Evolutionary conservation across 2,888 invertebrate species (phyloP).

Genomic region (Tetrapedia diversipes): DNA sequence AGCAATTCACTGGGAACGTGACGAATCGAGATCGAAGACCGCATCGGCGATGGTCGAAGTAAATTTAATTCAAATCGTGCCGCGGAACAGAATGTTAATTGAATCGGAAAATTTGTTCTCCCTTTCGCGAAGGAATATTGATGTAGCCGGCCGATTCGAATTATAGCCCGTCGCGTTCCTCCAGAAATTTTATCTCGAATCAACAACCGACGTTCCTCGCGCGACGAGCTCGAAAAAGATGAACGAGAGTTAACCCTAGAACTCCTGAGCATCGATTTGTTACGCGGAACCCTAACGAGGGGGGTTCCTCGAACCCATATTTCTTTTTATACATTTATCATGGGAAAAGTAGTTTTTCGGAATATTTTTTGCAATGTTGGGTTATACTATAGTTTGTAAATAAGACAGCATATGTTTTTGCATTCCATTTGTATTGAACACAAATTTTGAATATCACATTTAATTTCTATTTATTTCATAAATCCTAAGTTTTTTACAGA

Average conservation of each 20-base stretch:
- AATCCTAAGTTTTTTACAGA: no score
- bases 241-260: slow-evolving; percentile 22
- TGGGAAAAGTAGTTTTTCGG: no score
- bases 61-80: slow-evolving; percentile 63
- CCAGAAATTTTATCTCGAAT: slow-evolving; percentile 13
- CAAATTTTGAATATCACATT: no score
- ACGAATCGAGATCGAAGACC: slow-evolving; percentile 50
- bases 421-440: no score
- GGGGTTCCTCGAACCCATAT: no score
- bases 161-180: slow-evolving; percentile 25
- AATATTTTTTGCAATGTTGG: no score
- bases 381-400: no score
- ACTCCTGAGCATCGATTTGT: no score
- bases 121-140: slow-evolving; percentile 46
- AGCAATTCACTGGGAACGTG: slow-evolving; percentile 50
- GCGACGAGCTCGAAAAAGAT: slow-evolving; percentile 5
- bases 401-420: no score
- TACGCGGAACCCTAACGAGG: no score
- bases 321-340: no score
- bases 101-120: slow-evolving; percentile 55
- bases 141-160: slow-evolving; percentile 52
- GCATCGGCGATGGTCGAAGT: slow-evolving; percentile 44
- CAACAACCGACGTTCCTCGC: slow-evolving; percentile 9
- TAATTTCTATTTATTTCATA: no score
- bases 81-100: slow-evolving; percentile 62